Evolutionary conservation across 1,140 invertebrate genomes (phyloP).

Genomic region (Stegodyphus mimosarum): DNA sequence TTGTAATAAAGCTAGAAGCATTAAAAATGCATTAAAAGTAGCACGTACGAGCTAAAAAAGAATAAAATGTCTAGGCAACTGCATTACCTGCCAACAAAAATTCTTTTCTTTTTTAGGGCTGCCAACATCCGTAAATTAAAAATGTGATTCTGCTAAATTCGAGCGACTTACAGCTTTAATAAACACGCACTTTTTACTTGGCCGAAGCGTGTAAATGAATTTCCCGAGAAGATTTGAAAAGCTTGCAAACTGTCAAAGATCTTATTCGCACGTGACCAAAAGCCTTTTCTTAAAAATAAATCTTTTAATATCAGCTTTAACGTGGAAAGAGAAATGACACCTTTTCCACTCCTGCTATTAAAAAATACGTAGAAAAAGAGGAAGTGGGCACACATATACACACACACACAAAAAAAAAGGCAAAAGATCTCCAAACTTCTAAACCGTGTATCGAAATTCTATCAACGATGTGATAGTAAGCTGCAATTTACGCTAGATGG

Average conservation of each 20-base stretch:
- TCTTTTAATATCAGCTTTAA: slow-evolving; percentile 11
- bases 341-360: background rate
- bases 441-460: slow-evolving; percentile 40
- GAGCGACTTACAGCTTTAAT: background rate
- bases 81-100: background rate
- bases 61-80: background rate
- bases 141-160: background rate
- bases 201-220: background rate
- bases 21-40: too few species aligned
- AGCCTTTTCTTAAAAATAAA: slow-evolving; percentile 6
- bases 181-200: slow-evolving; percentile 3
- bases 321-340: slow-evolving; percentile 14
- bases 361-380: background rate
- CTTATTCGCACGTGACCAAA: too few species aligned
- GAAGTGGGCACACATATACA: too few species aligned
- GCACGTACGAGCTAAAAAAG: too few species aligned
- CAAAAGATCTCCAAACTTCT: background rate
- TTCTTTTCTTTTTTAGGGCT: background rate
- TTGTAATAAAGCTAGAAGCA: too few species aligned
- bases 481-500: slow-evolving; percentile 37
- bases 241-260: background rate
- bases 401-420: background rate
- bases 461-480: slow-evolving; percentile 19
- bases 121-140: slow-evolving; percentile 3
- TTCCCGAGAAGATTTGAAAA: background rate